Conservation (phyloP, 37 sponge, comb jelly and placozoan genomes). For the Ephydatia muelleri region DNA sequence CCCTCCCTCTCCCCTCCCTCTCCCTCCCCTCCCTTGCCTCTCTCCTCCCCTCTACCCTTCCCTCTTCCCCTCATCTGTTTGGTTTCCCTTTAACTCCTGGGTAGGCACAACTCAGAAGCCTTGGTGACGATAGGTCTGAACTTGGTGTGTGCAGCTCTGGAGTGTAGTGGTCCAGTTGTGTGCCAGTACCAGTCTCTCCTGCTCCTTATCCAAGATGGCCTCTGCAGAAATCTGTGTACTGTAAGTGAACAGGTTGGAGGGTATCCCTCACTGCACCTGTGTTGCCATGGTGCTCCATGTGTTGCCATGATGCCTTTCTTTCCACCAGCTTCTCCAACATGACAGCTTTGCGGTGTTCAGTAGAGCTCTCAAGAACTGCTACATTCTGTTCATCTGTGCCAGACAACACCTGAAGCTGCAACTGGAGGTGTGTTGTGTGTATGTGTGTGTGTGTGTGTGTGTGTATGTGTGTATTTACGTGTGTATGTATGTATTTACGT, state of each 20-base stretch:
- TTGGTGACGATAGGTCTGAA: conserved; percentile 83
- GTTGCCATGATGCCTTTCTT: background rate
- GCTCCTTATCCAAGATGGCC: conserved; percentile 67
- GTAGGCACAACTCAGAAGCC: conserved; percentile 63
- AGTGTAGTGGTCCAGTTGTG: conserved; percentile 65
- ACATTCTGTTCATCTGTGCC: conserved; percentile 63
- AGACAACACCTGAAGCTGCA: conserved; percentile 83
- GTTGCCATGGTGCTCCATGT: no score
- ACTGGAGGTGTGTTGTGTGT: conserved; percentile 76
- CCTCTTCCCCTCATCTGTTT: no score
- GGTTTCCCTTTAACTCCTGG: no score
- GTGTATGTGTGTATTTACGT: background rate
- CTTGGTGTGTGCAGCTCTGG: conserved; percentile 81
- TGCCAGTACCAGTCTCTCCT: conserved; percentile 60
- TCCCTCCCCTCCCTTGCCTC: background rate
- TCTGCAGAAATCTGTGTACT: conserved; percentile 72
- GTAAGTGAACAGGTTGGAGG: conserved; percentile 40
- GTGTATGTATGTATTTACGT: no score
- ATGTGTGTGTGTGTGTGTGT: background rate
- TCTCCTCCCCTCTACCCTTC: background rate
- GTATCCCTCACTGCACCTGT: no score
- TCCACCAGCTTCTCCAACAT: conserved; percentile 56
- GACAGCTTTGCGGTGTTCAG: conserved; percentile 73
- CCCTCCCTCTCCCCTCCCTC: background rate
- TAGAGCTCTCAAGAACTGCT: conserved; percentile 64